Evolutionary conservation across 1,140 invertebrate species (phyloP).

Genomic region (Leptinotarsa texana): DNA sequence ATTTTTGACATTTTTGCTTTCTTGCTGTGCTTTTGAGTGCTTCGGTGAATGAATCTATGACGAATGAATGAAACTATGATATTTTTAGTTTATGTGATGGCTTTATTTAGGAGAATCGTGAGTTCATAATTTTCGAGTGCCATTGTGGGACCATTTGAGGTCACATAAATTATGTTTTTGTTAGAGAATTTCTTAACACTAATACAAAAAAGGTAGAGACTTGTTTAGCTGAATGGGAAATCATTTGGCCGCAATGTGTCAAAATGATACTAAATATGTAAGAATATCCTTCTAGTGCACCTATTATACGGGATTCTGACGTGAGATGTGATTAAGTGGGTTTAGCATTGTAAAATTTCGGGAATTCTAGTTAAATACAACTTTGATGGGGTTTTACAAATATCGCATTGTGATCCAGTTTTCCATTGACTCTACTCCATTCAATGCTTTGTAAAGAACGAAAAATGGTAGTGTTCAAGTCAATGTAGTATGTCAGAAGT

Average conservation of each 20-base stretch:
- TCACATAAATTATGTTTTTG: conserved; percentile 46
- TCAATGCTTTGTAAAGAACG: not conserved
- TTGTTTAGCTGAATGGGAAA: conserved; percentile 30
- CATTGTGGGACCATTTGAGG: conserved; percentile 45
- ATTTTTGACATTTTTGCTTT: conserved; percentile 45
- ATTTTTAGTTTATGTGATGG: conserved; percentile 46
- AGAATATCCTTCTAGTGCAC: conserved; percentile 29
- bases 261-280: conserved; percentile 27
- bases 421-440: not conserved
- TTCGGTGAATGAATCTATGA: conserved; percentile 27
- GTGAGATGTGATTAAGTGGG: conserved; percentile 16
- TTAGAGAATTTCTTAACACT: conserved; percentile 20
- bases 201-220: conserved; percentile 25
- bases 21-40: conserved; percentile 43
- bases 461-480: not conserved
- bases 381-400: conserved; percentile 34
- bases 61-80: conserved; percentile 43
- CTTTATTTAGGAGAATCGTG: conserved; percentile 32
- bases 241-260: conserved; percentile 46
- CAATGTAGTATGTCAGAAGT: not conserved
- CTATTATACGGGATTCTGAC: not conserved
- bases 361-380: conserved; percentile 36
- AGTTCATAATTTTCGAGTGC: conserved; percentile 44
- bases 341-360: conserved; percentile 12
- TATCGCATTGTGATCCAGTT: conserved; percentile 27